phyloP scores from a whole-genome alignment of 1,140 invertebrate species.

The Nephotettix cincticeps region DNA sequence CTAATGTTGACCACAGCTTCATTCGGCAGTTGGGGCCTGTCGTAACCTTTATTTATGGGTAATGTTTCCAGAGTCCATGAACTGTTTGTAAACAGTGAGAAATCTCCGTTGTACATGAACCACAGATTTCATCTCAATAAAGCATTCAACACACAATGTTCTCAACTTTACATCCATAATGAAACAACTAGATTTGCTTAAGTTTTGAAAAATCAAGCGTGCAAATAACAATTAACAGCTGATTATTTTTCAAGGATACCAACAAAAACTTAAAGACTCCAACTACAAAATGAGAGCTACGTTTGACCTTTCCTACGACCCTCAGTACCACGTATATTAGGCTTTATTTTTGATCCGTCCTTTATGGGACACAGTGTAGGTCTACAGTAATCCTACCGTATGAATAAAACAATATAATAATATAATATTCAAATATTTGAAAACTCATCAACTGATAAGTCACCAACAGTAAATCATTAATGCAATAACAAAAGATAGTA shows the following conservation, averaged over 20 bases:
- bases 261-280: not conserved
- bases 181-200: not conserved
- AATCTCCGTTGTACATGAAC: not conserved
- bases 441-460: too few species aligned
- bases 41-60: too few species aligned
- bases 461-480: too few species aligned
- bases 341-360: too few species aligned
- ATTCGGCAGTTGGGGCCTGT: not conserved
- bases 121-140: constrained; percentile 1
- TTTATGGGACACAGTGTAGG: too few species aligned
- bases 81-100: not conserved
- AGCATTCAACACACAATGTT: not conserved
- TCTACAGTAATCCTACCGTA: too few species aligned
- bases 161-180: not conserved
- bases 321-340: too few species aligned
- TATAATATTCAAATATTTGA: too few species aligned
- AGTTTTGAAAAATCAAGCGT: not conserved
- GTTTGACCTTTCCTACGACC: too few species aligned
- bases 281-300: too few species aligned
- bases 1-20: not conserved
- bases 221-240: not conserved
- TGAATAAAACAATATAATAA: too few species aligned
- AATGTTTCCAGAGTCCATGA: not conserved
- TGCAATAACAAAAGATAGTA: too few species aligned
- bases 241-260: not conserved